These are phyloP conservation scores for Drosophila rufa DNA, from an alignment of 1,140 invertebrate species.

Conservation along the genomic window DNA sequence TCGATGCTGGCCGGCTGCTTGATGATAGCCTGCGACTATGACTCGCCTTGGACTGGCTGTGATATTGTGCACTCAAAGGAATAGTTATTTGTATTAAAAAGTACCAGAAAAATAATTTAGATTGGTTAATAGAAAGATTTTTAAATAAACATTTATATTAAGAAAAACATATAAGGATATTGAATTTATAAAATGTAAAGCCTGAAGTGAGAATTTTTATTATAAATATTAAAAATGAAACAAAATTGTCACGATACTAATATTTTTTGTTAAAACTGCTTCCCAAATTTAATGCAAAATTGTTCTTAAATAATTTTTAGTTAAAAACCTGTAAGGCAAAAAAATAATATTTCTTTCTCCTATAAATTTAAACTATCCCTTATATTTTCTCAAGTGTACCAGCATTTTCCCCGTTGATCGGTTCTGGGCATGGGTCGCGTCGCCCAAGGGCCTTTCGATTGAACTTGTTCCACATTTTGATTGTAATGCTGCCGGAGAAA, in stretches of 20 bases:
- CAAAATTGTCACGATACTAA: too few relatives aligned
- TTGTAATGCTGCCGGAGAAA: conserved; percentile 67
- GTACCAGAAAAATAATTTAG: not conserved
- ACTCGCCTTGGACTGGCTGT: conserved; percentile 41
- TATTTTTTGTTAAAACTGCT: too few relatives aligned
- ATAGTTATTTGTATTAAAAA: not conserved
- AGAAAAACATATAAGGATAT: not conserved
- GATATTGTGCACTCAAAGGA: conserved; percentile 16
- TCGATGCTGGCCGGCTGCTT: conserved; percentile 64
- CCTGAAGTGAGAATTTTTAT: too few relatives aligned
- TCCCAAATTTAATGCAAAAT: too few relatives aligned
- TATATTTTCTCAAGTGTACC: not conserved
- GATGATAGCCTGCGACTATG: conserved; percentile 63
- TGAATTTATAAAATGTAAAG: too few relatives aligned
- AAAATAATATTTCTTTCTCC: too few relatives aligned
- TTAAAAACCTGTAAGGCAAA: too few relatives aligned
- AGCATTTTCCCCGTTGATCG: conserved; percentile 15
- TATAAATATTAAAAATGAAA: too few relatives aligned
- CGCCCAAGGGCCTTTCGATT: conserved; percentile 73
- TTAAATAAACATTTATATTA: too few relatives aligned
- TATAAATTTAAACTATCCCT: too few relatives aligned
- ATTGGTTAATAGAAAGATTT: not conserved
- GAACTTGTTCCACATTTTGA: conserved; percentile 84
- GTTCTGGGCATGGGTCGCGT: conserved; percentile 30
- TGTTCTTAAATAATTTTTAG: too few relatives aligned